Conservation (phyloP, 2,113 vertebrate species). For the Oryzias melastigma region DNA sequence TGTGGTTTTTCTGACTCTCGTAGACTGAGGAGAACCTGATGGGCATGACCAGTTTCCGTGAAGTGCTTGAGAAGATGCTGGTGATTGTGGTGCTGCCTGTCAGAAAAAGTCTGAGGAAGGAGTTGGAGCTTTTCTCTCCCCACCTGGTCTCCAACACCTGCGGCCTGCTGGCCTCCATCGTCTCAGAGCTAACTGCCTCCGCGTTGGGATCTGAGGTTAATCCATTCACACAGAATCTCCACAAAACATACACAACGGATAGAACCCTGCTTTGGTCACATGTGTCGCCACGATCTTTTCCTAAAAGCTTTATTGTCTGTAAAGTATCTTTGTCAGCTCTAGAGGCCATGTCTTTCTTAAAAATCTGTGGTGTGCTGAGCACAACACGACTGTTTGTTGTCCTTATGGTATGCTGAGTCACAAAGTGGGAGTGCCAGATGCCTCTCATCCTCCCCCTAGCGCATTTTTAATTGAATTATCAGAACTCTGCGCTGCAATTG, state of each 20-base stretch:
- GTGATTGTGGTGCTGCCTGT: conserved; percentile 97
- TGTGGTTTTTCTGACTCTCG: not conserved
- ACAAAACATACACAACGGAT: not conserved
- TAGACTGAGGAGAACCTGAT: conserved; percentile 97
- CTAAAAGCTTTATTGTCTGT: conserved; percentile 1
- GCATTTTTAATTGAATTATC: conserved; percentile 21
- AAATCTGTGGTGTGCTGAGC: not conserved
- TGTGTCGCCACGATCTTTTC: not conserved
- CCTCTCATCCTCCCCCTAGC: conserved; percentile 7
- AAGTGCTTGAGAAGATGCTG: conserved; percentile 97
- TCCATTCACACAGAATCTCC: not conserved
- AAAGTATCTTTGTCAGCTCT: conserved; percentile 4
- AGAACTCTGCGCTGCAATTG: conserved; percentile 15
- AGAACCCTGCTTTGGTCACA: too few species aligned
- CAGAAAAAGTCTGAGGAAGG: conserved; percentile 91
- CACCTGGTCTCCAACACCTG: conserved; percentile 97
- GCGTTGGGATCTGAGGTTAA: conserved; percentile 96
- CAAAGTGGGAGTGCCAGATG: conserved; percentile 16
- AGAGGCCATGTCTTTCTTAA: not conserved
- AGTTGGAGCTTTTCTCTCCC: conserved; percentile 94
- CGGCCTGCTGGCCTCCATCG: conserved; percentile 93
- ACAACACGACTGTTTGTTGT: not conserved
- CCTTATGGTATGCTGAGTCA: conserved; percentile 31
- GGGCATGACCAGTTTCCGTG: conserved; percentile 96
- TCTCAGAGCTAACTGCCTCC: conserved; percentile 95